Base-by-base conservation (phyloP, 1,140 invertebrate genomes). In the Neoseiulus cucumeris region DNA sequence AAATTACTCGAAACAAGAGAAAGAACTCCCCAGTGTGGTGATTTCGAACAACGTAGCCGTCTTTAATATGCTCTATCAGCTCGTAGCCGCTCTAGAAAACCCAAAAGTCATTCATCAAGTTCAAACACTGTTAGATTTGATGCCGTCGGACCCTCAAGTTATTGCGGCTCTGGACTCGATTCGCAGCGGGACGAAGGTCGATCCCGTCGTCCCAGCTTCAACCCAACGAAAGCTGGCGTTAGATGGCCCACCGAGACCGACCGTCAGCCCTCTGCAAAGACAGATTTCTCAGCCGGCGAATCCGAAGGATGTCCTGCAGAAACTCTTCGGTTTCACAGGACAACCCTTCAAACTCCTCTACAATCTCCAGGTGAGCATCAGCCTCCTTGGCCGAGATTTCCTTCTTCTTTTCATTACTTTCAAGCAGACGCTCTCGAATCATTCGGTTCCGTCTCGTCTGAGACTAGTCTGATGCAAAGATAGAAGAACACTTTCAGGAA, bases 51-150 rank as follows among this genome's bases (percentile, higher is more conserved):
- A 75, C 64, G 77, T 74, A 47, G 75, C 79, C 68, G 76, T 80
- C 7, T 81, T 80, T 74, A 73, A 76, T 20, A 76, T 79, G 73
- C 70, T 81, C n/a, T 79, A 80, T 67, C 75, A 78, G 65, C 71
- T 81, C 9, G 74, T 59, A 20, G 51, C 77, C 30, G 75, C 76
- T 42, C 70, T 79, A 29, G 75, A 79, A 39, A 77, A 79, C 69
- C 67, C 75, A 64, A 77, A 74, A 66, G 78, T 80, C 45, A 76
- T 75, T 14, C 74, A 73, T 30, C 67, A 75, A 44, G 77, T 79
- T 47, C 70, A 77, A 25, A 76, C 74, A 64, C 71, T 81, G 29
- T 70, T 81, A 47, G 77, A 78, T 70, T 71, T 81, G 29, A 77
- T 81, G 20, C 79, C 79, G 7, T 79, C 79, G 30, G 78, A 81